These are phyloP conservation scores for Synanthedon tipuliformis DNA, from an alignment of 2,888 invertebrate genomes.

Conservation along the genomic window DNA sequence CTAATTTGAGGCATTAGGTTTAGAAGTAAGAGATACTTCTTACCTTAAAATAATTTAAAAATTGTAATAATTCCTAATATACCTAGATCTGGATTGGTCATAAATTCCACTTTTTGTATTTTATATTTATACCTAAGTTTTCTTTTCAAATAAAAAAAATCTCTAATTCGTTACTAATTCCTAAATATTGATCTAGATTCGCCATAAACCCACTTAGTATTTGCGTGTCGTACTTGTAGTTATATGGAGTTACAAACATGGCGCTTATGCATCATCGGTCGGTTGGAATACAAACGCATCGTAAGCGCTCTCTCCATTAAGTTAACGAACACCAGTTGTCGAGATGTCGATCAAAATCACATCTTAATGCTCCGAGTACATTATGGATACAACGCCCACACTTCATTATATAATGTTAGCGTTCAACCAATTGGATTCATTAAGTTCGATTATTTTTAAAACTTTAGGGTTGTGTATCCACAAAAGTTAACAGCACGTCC, in stretches of 20 bases:
- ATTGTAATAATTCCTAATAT: too few species aligned
- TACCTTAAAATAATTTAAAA: too few species aligned
- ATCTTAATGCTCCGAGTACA: slow-evolving; percentile 51
- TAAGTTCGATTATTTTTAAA: slow-evolving; percentile 10
- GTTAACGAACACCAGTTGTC: slow-evolving; percentile 64
- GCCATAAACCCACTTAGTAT: too few species aligned
- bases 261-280: slow-evolving; percentile 24
- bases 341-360: slow-evolving; percentile 66
- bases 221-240: background rate
- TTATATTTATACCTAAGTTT: background rate
- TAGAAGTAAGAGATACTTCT: too few species aligned
- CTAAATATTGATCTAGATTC: too few species aligned
- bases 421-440: slow-evolving; percentile 30
- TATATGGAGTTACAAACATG: background rate
- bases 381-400: slow-evolving; percentile 59
- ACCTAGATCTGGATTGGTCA: too few species aligned
- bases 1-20: too few species aligned
- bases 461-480: slow-evolving; percentile 19
- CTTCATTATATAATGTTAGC: slow-evolving; percentile 37
- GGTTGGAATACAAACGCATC: slow-evolving; percentile 35
- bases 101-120: too few species aligned
- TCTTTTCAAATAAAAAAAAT: too few species aligned
- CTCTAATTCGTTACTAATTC: too few species aligned
- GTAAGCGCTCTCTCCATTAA: slow-evolving; percentile 56
- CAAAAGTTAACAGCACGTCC: background rate